Base-by-base conservation (phyloP, 2,797 vertebrate species). In the Phataginus tetradactyla region DNA sequence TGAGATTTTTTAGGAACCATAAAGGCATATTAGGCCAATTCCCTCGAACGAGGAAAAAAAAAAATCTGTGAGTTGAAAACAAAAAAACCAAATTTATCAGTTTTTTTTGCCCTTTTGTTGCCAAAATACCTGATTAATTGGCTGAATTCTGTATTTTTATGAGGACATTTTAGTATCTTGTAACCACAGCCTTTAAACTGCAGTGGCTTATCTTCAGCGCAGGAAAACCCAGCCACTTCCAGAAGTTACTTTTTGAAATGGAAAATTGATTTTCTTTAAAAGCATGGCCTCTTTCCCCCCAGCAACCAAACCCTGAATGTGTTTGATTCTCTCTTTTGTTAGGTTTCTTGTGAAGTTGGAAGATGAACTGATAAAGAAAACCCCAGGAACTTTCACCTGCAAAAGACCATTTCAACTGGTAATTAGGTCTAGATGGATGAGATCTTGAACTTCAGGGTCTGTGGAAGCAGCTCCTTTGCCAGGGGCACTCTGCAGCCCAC, bases 311-410 rank as follows among this genome's bases (percentile, higher is more conserved):
- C n/a, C 32, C 49, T 14, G n/a, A 55, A 59, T 90, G 34, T 66
- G 27, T 92, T 80, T 55, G 34, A 4, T 27, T 90, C 29, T 85
- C 20, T 20, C 0, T 84, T n/a, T 88, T 94, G 69, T 20, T 96
- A 98, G 98, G 92, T 79, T 98, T 98, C 96, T 91, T 51, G 27
- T 96, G 95, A 98, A 51, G 45, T 78, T 39, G 53, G 42, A 57
- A 93, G 80, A 9, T 29, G 85, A 32, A 42, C 63, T n/a, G 23
- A 53, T 66, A 95, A 64, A 39, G 87, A 75, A 39, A 57, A 27
- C 55, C 79, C 96, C 77, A 78, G 90, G 97, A 95, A 90, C 42
- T n/a, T 93, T 88, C 42, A 86, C 88, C 29, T 0, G 3, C 69
- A 80, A 55, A 17, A 77, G 0, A 4, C 93, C 78, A 13, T 91